Conservation (phyloP, 2,888 invertebrate species). For the Andrena minutula region DNA sequence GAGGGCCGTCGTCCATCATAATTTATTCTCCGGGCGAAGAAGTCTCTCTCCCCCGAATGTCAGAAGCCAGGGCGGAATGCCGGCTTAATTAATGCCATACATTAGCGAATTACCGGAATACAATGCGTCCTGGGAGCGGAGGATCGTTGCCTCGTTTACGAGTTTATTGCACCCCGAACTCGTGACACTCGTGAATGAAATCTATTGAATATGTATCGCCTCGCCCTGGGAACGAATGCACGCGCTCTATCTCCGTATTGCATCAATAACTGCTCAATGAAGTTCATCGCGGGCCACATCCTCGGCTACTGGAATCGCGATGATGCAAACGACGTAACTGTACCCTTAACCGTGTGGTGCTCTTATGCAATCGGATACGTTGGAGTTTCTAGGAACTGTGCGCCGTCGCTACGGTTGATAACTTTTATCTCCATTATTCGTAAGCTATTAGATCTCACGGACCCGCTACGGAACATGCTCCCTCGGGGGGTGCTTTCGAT, state of each 20-base stretch:
- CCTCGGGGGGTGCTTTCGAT: neutral
- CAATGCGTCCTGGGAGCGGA: conserved; percentile 34
- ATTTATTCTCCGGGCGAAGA: conserved; percentile 47
- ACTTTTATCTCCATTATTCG: too few relatives aligned
- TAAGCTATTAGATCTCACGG: too few relatives aligned
- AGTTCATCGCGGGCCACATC: neutral
- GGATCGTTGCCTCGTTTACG: conserved; percentile 47
- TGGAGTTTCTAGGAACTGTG: neutral
- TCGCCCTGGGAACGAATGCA: conserved; percentile 1
- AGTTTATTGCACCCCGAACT: conserved; percentile 48
- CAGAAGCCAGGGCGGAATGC: conserved; percentile 45
- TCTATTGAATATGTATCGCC: conserved; percentile 55
- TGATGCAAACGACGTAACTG: conserved; percentile 14
- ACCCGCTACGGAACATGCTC: too few relatives aligned
- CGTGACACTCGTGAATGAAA: conserved; percentile 52
- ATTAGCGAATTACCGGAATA: conserved; percentile 66
- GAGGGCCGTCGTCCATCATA: conserved; percentile 48
- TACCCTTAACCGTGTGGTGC: neutral
- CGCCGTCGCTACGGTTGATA: neutral
- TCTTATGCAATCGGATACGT: conserved; percentile 13
- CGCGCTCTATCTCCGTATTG: conserved; percentile 35
- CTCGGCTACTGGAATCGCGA: conserved; percentile 9
- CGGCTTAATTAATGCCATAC: conserved; percentile 69
- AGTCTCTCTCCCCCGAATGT: conserved; percentile 35
- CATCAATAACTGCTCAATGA: conserved; percentile 53